Base-by-base conservation (phyloP, 64 coral and sea anemone species). In the Pachyseris speciosa region DNA sequence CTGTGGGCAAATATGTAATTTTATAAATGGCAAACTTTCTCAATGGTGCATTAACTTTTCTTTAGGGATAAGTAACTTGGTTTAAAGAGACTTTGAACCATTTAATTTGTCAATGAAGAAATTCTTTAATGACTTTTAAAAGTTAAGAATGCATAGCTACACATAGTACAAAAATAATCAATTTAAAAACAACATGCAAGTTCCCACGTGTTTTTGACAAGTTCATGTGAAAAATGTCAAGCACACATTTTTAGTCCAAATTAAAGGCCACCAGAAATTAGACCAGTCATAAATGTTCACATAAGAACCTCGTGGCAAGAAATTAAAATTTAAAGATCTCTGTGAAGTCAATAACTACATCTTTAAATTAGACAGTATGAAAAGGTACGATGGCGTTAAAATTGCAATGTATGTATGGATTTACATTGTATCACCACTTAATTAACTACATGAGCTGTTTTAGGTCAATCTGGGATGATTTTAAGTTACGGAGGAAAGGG, bases 251-350 rank as follows among this genome's bases (percentile, higher is more conserved):
- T 29, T 20, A n/a, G n/a, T 34, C 16, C n/a, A 38, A 37, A n/a
- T 80, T 40, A 34, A 81, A 61, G 52, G 32, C 20, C 51, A 60
- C 77, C 51, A 80, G 77, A 81, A 37, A 59, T 24, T 80, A 9
- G 17, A 59, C 32, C 51, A 16, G n/a, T 74, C n/a, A n/a, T 66
- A 19, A 69, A 38, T 38, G 16, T 38, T 37, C n/a, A 44, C 27
- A 44, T 8, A 74, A 24, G 20, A 38, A 19, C 77, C 30, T 79
- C 29, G 30, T 37, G 30, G 47, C 16, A 79, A 9, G 20, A 36
- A 79, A 58, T 41, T 38, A 39, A 39, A 39, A 57, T 78, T 37
- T 33, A 49, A 78, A 9, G 19, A 34, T 33, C 30, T 3, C 30
- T 9, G 7, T 13, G 7, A 7, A 47, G 44, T 47, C 44, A 47